Evolutionary conservation across 2,797 vertebrate species (phyloP).

Genomic region (Psittacula derbiana): DNA sequence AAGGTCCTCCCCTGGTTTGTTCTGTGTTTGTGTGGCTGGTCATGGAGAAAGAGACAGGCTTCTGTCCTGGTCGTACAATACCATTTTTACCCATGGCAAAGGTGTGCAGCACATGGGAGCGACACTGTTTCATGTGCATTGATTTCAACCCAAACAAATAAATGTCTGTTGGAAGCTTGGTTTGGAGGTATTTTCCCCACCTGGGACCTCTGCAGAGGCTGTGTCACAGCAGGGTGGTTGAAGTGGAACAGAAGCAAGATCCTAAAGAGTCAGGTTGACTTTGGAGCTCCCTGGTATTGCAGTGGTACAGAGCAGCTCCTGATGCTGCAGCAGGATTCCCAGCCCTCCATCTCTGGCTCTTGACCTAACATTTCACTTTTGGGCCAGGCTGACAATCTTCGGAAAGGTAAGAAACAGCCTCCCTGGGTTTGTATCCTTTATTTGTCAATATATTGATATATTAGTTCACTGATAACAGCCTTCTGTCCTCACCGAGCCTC

Average conservation of each 20-base stretch:
- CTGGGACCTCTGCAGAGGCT: background rate
- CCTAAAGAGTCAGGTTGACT: background rate
- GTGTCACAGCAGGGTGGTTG: background rate
- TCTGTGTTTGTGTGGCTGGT: background rate
- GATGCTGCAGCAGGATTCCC: background rate
- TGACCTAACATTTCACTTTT: background rate
- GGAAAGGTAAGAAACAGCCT: background rate
- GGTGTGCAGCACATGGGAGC: background rate
- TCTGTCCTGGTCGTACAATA: background rate
- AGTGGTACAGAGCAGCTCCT: background rate
- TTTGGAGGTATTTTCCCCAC: rapidly evolving
- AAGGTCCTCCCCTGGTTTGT: background rate
- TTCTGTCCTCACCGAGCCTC: background rate
- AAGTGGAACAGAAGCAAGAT: background rate
- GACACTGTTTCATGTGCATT: background rate
- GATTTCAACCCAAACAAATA: constrained; percentile 3
- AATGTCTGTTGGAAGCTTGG: constrained; percentile 1
- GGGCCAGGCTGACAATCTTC: background rate
- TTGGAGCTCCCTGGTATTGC: background rate
- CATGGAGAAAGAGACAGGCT: background rate
- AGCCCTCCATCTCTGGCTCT: background rate
- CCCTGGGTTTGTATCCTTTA: background rate
- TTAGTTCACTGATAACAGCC: background rate
- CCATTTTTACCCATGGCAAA: background rate
- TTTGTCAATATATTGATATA: background rate